Conservation (phyloP, 2,113 vertebrate species). For the Coryphaenoides rupestris region DNA sequence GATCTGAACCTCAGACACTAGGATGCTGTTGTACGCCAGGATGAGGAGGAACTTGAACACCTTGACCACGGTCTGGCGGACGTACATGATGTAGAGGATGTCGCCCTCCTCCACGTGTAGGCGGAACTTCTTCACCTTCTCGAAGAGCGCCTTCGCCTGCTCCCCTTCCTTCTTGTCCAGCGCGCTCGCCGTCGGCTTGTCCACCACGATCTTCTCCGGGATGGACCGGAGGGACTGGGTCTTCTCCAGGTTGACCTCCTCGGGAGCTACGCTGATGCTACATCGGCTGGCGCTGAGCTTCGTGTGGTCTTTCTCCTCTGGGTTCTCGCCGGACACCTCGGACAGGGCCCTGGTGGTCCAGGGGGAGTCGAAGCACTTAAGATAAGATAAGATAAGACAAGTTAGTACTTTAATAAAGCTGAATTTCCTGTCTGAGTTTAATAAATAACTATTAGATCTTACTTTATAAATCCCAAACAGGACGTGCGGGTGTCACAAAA, state of each 20-base stretch:
- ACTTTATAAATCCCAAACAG: too few species aligned
- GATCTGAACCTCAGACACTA: slow-evolving; percentile 87
- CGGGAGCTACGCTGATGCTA: slow-evolving; percentile 65
- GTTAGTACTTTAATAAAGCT: too few species aligned
- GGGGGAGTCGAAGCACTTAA: slow-evolving; percentile 90
- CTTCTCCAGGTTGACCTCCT: slow-evolving; percentile 83
- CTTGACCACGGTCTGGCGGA: slow-evolving; percentile 94
- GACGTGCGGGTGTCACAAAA: too few species aligned
- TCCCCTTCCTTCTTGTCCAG: slow-evolving; percentile 98
- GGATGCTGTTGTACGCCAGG: slow-evolving; percentile 86
- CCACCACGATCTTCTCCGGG: slow-evolving; percentile 91
- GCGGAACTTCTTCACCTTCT: slow-evolving; percentile 98
- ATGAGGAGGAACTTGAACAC: slow-evolving; percentile 97
- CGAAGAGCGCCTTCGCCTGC: slow-evolving; percentile 97
- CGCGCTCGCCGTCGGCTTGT: slow-evolving; percentile 86
- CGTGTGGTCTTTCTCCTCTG: slow-evolving; percentile 86
- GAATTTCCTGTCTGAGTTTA: too few species aligned
- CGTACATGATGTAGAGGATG: slow-evolving; percentile 93
- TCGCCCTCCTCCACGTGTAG: slow-evolving; percentile 95
- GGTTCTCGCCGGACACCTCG: slow-evolving; percentile 93
- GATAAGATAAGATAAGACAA: too few species aligned
- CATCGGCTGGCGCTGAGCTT: slow-evolving; percentile 74
- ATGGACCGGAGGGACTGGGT: slow-evolving; percentile 91
- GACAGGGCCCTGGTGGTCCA: slow-evolving; percentile 97
- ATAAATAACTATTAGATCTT: too few species aligned